Base-by-base conservation (phyloP, 1,140 invertebrate species). In the Chionoecetes opilio region DNA sequence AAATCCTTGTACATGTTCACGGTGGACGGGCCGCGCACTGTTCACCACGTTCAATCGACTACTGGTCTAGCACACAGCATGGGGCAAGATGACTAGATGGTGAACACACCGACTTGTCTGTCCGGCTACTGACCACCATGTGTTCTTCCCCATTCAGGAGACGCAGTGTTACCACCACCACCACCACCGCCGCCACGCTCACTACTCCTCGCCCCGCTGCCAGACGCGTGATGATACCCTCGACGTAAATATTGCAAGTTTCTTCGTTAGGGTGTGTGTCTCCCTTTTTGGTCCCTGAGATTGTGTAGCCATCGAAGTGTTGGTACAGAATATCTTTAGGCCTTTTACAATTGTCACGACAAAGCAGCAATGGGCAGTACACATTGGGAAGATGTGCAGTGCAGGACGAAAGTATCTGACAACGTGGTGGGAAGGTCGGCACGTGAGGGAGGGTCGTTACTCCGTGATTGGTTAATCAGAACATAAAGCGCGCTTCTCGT, bases 391-490 rank as follows among this genome's bases (percentile, higher is more conserved):
- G 14, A 63, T 63, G 8, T 63, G 8, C 17, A 6, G 38, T 21
- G 17, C 9, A 21, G 17, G 6, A 63, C 41, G 94, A 91, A 87
- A 88, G 46, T 29, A 32, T 37, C 21, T 87, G 94, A 92, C 37
- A 92, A 92, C 89, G 31, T 6, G 32, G n/a, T 29, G n/a, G 89
- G 32, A 38, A 92, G 38, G 90, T 3, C 84, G 94, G 94, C 94
- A 95, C 94, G 94, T 87, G 94, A 95, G 94, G 90, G 29, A 31
- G 94, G 90, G 94, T 87, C 92, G 94, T 94, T 89, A 82, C 41
- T 46, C 93, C 93, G 93, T 95, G 94, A 95, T 95, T 95, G 94
- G 94, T 95, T 46, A 95, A 95, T 95, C 94, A 95, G 84, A 94
- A 94, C 93, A 91, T 91, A 91, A 94, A 94, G 94, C 94, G 94